These are phyloP conservation scores for Pachycephus smyrnensis DNA, from an alignment of 2,888 invertebrate species.

Conservation along the genomic window DNA sequence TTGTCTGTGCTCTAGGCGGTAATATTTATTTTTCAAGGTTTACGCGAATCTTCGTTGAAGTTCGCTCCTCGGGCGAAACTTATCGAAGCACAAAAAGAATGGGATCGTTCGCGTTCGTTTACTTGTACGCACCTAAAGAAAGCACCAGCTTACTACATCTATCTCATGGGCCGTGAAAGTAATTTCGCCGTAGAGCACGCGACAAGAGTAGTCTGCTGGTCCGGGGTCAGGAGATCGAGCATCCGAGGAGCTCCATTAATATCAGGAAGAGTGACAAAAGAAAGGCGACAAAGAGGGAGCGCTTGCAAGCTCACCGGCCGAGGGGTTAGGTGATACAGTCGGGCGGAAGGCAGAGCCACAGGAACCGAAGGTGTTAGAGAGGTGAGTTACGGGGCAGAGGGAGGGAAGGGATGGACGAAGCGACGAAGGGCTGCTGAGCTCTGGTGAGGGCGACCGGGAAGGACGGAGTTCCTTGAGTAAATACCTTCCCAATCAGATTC, in stretches of 20 bases:
- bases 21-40: too few species aligned
- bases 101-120: too few species aligned
- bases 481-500: slow-evolving; percentile 60
- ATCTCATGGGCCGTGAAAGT: neutral
- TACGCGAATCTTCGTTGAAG: too few species aligned
- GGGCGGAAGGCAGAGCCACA: slow-evolving; percentile 4
- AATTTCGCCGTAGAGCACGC: neutral
- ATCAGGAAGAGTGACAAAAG: slow-evolving; percentile 26
- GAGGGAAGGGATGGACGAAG: slow-evolving; percentile 8
- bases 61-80: too few species aligned
- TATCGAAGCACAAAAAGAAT: too few species aligned
- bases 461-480: slow-evolving; percentile 52
- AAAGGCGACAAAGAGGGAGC: slow-evolving; percentile 16
- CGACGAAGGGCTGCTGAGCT: slow-evolving; percentile 3
- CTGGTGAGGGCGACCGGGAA: neutral
- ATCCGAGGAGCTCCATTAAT: slow-evolving; percentile 25
- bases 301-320: neutral
- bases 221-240: slow-evolving; percentile 8
- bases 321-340: neutral
- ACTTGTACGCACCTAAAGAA: neutral
- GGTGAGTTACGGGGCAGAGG: neutral
- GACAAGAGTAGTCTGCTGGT: too few species aligned
- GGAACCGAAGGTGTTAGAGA: neutral
- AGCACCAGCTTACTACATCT: slow-evolving; percentile 19
- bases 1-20: too few species aligned